Percentiles rank a stretch among this genome's conserved stretches.
These are phyloP conservation scores for Gasterosteus aculeatus DNA, from an alignment of 2,113 vertebrate species.

Conservation along the genomic window DNA sequence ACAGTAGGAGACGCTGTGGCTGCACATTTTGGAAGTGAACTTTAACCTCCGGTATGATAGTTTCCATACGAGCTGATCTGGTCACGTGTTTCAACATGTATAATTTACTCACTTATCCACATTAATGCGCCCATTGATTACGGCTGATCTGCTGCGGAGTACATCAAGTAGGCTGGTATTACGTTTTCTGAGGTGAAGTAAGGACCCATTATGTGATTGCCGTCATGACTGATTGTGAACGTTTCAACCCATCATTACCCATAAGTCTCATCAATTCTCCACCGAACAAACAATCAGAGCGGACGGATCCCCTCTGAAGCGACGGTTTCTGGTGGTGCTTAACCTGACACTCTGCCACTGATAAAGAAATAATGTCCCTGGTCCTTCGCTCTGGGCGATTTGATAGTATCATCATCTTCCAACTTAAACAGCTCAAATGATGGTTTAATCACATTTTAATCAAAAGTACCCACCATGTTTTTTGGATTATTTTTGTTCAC, in stretches of 20 bases:
- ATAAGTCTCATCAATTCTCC: conserved; percentile 41
- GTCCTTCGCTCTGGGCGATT: neutral
- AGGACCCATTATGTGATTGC: conserved; percentile 49
- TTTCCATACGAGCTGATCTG: conserved; percentile 1
- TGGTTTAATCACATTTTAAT: neutral
- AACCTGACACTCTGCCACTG: neutral
- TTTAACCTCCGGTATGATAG: neutral
- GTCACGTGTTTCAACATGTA: conserved; percentile 7
- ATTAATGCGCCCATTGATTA: conserved; percentile 49
- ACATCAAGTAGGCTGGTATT: conserved; percentile 24
- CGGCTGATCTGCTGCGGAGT: conserved; percentile 8
- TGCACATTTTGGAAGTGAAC: neutral
- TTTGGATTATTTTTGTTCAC: too few relatives aligned
- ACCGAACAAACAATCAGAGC: conserved; percentile 56
- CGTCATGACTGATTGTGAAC: conserved; percentile 57
- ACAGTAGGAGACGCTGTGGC: too few relatives aligned
- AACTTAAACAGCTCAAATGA: conserved; percentile 5
- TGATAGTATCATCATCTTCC: conserved; percentile 1
- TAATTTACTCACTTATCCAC: neutral
- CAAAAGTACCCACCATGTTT: neutral
- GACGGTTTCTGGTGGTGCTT: neutral
- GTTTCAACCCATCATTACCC: conserved; percentile 41
- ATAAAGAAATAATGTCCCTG: conserved; percentile 25
- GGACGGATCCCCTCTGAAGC: conserved; percentile 13
- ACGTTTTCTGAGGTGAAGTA: conserved; percentile 26